Evolutionary conservation across 2,888 invertebrate species (phyloP).

Genomic region (Azorinus chamasolen): DNA sequence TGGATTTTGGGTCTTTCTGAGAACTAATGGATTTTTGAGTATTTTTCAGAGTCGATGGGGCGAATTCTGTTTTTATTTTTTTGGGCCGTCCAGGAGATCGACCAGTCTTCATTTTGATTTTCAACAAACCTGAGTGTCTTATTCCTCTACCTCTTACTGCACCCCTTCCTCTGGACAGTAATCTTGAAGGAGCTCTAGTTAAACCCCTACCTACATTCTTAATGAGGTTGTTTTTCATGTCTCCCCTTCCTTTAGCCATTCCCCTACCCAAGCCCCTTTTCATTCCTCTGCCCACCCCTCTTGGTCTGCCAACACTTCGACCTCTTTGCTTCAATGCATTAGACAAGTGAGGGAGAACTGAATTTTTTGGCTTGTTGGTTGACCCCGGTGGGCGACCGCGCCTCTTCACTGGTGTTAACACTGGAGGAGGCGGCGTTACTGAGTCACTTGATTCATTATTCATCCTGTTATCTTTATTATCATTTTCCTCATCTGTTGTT

Average conservation of each 20-base stretch:
- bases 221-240: slow-evolving; percentile 33
- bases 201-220: slow-evolving; percentile 54
- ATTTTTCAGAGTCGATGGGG: slow-evolving; percentile 26
- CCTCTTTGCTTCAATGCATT: slow-evolving; percentile 44
- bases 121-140: slow-evolving; percentile 41
- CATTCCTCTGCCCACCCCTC: slow-evolving; percentile 44
- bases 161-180: slow-evolving; percentile 60
- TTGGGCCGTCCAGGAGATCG: slow-evolving; percentile 50
- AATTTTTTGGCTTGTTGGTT: slow-evolving; percentile 45
- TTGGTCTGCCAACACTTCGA: slow-evolving; percentile 36
- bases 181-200: slow-evolving; percentile 56
- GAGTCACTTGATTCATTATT: slow-evolving; percentile 59
- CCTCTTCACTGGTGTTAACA: slow-evolving; percentile 53
- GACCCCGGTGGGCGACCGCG: slow-evolving; percentile 55
- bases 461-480: slow-evolving; percentile 42
- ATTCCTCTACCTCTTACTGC: slow-evolving; percentile 57
- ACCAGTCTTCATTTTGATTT: slow-evolving; percentile 57
- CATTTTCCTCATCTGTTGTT: slow-evolving; percentile 37
- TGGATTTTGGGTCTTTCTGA: slow-evolving; percentile 50
- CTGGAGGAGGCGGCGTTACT: slow-evolving; percentile 63
- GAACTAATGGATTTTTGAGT: slow-evolving; percentile 59
- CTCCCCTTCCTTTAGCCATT: slow-evolving; percentile 30
- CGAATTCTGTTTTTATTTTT: slow-evolving; percentile 29
- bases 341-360: slow-evolving; percentile 48
- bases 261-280: slow-evolving; percentile 54